Evolutionary conservation across 2,113 vertebrate genomes (phyloP), one percentile per base, ranked within the genome.

Genomic region (Grus americana): DNA sequence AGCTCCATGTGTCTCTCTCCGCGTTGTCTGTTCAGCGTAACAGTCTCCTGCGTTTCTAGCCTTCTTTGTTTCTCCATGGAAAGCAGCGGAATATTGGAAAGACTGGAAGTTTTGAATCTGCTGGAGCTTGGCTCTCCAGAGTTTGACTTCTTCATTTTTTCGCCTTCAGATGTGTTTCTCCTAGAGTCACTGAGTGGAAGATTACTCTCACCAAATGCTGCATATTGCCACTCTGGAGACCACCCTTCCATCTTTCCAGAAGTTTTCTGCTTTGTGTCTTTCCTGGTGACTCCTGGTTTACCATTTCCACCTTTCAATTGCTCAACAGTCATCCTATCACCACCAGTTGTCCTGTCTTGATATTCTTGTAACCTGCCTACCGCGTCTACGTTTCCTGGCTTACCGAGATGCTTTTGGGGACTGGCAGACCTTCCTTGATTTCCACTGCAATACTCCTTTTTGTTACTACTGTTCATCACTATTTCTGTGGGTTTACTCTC

Each of bases 371-470:
- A 24, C 72, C 36, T 74, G 57, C 79, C 86, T 22, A 63, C 21
- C 0, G 4, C 84, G 55, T 95, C 97, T 46, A 34, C 13, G 21
- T 66, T 29, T 86, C 92, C 97, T 29, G 90, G 98, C 52, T 93
- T 96, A 86, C 96, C 65, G 3, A 97, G 96, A 85, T 90, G 95
- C 95, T 98, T 98, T 26, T 95, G 98, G 11, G 99, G 99, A 95
- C 99, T 99, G 7, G 96, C 88, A 88, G 98, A 98, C 34, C 82
- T 81, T 14, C 94, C 97, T 50, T 19, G 84, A 46, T 71, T 82
- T 88, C 87, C 95, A 23, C 74, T 27, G 63, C 27, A 73, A 18
- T 12, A 21, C 21, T 95, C 96, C 30, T 61, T 96, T 27, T 38
- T 92, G 71, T 85, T 89, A 20, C 88, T 95, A 8, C 29, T 90